Conservation (phyloP, 1,140 invertebrate genomes). For the Brachionus plicatilis region DNA sequence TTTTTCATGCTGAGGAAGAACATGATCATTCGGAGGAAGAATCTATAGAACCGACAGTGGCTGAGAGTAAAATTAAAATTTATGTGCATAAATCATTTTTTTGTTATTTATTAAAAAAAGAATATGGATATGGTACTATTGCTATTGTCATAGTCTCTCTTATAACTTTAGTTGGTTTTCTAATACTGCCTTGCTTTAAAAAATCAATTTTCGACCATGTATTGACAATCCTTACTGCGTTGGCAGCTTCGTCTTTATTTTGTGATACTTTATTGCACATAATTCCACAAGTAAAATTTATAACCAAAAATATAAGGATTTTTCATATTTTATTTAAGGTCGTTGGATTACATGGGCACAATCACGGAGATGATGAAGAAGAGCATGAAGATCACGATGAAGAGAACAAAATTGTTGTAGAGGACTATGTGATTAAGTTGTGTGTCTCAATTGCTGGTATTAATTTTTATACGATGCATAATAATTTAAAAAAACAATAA, state of each 20-base stretch:
- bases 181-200: conserved; percentile 14
- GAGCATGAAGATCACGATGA: conserved; percentile 9
- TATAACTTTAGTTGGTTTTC: background rate
- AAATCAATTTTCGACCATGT: background rate
- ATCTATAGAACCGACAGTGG: background rate
- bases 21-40: background rate
- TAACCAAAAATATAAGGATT: background rate
- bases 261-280: conserved; percentile 58
- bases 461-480: background rate
- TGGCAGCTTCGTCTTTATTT: conserved; percentile 55
- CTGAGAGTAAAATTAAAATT: background rate
- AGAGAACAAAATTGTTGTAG: background rate
- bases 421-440: conserved; percentile 8
- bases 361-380: background rate
- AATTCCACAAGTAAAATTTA: conserved; percentile 46
- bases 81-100: background rate
- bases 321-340: background rate
- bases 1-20: background rate
- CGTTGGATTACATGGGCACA: background rate
- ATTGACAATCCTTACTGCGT: background rate
- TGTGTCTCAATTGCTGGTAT: background rate
- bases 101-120: background rate
- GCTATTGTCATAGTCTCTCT: background rate
- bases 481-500: background rate
- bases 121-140: conserved; percentile 30